A percentile compares a stretch with the other conserved stretches of the same genome.
These are phyloP conservation scores for Podarcis siculus DNA, from an alignment of 2,797 vertebrate genomes.

Conservation along the genomic window DNA sequence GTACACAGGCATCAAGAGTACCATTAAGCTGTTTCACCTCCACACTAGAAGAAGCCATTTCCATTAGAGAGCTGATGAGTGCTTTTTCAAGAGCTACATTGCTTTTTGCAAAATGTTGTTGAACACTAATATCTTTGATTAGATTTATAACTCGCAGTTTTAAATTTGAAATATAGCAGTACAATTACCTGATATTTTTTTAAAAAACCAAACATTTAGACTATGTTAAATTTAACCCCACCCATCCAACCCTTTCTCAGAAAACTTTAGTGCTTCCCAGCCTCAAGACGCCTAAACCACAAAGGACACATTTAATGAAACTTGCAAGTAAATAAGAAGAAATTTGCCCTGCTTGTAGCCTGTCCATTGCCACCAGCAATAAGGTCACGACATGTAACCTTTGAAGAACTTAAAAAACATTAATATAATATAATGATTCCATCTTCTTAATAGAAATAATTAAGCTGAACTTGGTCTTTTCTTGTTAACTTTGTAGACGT, in stretches of 20 bases:
- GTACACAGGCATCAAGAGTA: not conserved
- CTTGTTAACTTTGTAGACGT: not conserved
- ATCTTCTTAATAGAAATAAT: not conserved
- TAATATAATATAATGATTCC: not conserved
- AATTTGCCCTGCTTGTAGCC: not conserved
- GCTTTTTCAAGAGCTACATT: conserved; percentile 36
- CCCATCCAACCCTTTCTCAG: no score
- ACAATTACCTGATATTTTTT: no score
- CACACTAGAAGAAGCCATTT: conserved; percentile 2
- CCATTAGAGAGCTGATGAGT: conserved; percentile 6
- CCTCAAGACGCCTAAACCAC: not conserved
- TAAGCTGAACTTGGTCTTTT: not conserved
- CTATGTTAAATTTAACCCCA: no score
- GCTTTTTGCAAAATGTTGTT: not conserved
- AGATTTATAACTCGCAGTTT: not conserved
- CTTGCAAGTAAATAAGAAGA: not conserved
- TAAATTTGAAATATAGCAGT: no score
- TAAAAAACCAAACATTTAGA: no score
- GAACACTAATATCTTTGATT: not conserved
- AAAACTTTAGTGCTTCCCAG: not conserved
- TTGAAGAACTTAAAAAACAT: not conserved
- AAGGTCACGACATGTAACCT: not conserved
- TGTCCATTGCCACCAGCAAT: not conserved
- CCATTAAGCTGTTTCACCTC: conserved; percentile 11
- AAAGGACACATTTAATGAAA: not conserved